Evolutionary conservation across 1,140 invertebrate genomes (phyloP).

Genomic region (Leptestheria dahalacensis): DNA sequence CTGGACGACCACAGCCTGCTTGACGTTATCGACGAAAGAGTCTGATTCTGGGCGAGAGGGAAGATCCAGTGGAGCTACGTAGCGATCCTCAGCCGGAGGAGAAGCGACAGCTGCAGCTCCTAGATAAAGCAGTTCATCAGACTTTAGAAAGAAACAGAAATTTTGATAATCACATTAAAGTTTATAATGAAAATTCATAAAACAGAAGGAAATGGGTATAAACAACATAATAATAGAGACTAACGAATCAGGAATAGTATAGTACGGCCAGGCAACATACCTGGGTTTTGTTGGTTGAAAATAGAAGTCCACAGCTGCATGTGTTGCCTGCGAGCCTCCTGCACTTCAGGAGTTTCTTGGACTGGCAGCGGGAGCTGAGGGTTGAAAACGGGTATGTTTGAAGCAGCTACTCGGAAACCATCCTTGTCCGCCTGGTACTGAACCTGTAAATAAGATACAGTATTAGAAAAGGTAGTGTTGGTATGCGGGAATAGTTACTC

Average conservation of each 20-base stretch:
- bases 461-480: no score
- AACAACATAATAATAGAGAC: no score
- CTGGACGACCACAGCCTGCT: not conserved
- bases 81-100: not conserved
- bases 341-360: constrained; percentile 27
- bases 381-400: constrained; percentile 15
- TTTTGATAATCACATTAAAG: no score
- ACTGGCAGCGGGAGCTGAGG: constrained; percentile 20
- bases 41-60: not conserved
- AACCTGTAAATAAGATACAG: not conserved
- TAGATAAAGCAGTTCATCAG: not conserved
- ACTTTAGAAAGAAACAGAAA: not conserved
- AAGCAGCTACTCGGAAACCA: constrained; percentile 22
- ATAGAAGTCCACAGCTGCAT: constrained; percentile 19
- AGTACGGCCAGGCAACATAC: no score
- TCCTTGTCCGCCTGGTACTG: constrained; percentile 17
- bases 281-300: no score
- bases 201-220: no score
- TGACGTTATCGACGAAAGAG: not conserved
- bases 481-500: no score
- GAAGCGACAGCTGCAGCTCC: not conserved
- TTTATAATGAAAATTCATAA: no score
- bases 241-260: no score
- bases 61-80: not conserved
- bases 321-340: constrained; percentile 24